Evolutionary conservation across 2,113 vertebrate species (phyloP).

Genomic region (Clupea harengus): DNA sequence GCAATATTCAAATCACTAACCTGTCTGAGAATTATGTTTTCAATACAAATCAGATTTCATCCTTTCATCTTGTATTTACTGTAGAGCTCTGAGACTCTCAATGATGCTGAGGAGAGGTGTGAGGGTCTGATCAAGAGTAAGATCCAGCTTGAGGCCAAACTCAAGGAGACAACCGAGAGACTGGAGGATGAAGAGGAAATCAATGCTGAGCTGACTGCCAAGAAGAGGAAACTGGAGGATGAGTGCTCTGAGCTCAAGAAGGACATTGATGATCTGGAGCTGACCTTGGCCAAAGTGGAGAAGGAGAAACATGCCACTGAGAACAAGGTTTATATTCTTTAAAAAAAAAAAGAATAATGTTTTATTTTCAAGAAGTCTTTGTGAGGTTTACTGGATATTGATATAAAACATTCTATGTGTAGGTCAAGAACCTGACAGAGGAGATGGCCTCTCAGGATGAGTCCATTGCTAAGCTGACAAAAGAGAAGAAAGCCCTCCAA

Average conservation of each 20-base stretch:
- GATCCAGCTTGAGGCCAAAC: too few relatives aligned
- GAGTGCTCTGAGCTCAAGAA: too few relatives aligned
- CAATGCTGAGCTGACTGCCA: constrained; percentile 69
- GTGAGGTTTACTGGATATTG: neutral
- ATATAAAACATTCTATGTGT: neutral
- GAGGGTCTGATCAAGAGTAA: too few relatives aligned
- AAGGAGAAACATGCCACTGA: too few relatives aligned
- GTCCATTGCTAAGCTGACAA: constrained; percentile 46
- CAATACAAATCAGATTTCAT: too few relatives aligned
- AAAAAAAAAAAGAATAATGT: neutral
- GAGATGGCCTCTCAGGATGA: constrained; percentile 45
- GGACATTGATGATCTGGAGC: too few relatives aligned
- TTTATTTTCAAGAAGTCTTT: too few relatives aligned
- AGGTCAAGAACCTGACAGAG: constrained; percentile 49
- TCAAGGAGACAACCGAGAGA: constrained; percentile 57
- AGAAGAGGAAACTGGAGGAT: constrained; percentile 59
- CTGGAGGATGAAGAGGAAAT: constrained; percentile 77
- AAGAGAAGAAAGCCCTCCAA: constrained; percentile 57
- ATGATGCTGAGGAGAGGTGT: too few relatives aligned
- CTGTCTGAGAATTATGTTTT: too few relatives aligned
- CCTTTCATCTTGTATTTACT: too few relatives aligned
- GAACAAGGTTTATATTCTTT: constrained; percentile 26
- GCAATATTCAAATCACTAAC: too few relatives aligned
- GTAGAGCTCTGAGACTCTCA: constrained; percentile 60
- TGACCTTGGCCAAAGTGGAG: too few relatives aligned